Evolutionary conservation across 2,113 vertebrate species (phyloP), one percentile per base, ranked within the genome.

Genomic region (Spheniscus mendiculus): DNA sequence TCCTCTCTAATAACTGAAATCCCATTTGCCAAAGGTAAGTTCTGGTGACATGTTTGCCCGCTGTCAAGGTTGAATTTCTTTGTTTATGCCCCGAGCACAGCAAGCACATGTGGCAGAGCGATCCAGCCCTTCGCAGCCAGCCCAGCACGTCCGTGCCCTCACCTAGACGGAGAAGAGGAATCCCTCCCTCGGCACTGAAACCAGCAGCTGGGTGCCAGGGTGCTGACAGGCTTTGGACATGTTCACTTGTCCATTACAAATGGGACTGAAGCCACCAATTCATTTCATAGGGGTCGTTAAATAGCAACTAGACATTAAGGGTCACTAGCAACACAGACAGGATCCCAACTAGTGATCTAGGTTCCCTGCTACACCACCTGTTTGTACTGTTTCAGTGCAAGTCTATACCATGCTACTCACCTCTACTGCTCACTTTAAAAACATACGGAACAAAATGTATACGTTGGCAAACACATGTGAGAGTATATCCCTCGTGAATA

Each of bases 61-160:
- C 78, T 70, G 78, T 49, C 87, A 90, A 95, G 79, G 89, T 59
- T 91, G 83, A 81, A 83, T 73, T 77, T 88, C 63, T 87, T 56
- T 85, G 70, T 86, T 96, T 95, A 93, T 74, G 85, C 94, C 83
- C 88, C 27, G 0, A 91, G 93, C 93, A 66, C 16, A 50, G 80
- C 0, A 0, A 89, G 89, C 61, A 71, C 91, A 93, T 7, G 5
- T 81, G 74, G 73, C 78, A 87, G 93, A 91, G 82, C 2, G 1
- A 70, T 11, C 62, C 78, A 87, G 52, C 49, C 58, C 59, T 86
- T 73, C 9, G 2, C 1, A 0, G 70, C 42, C 44, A 84, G 65
- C 63, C 73, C 44, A 47, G 87, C 50, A 93, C 9, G 3, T 2
- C 66, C 4, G 4, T 4, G 3, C 27, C 76, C 82, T 88, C 67